Conservation (phyloP, 2,888 invertebrate genomes). For the Eupithecia abbreviata region DNA sequence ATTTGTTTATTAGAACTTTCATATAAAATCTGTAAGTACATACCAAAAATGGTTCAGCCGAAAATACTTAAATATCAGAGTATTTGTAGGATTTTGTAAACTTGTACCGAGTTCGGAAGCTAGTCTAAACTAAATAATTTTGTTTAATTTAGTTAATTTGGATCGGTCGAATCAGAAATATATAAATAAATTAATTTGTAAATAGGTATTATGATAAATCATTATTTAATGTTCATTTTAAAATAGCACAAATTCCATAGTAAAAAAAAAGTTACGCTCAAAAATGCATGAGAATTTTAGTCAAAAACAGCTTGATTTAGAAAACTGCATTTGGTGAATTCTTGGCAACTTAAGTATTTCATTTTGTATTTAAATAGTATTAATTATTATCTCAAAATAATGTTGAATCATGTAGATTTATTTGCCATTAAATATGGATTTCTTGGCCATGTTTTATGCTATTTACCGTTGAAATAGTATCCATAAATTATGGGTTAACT, state of each 20-base stretch:
- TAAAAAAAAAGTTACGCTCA: not conserved
- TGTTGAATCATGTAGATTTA: not conserved
- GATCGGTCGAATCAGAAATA: not conserved
- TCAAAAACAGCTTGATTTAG: not conserved
- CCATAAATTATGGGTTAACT: not conserved
- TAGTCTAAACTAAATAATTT: not conserved
- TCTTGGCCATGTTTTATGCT: not conserved
- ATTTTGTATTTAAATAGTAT: slow-evolving; percentile 6
- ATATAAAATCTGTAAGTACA: slow-evolving; percentile 1
- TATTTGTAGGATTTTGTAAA: slow-evolving; percentile 1
- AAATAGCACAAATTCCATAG: not conserved
- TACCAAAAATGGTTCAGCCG: not conserved
- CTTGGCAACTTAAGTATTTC: slow-evolving; percentile 3
- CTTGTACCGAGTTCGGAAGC: not conserved
- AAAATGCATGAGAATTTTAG: not conserved
- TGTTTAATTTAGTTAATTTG: not conserved
- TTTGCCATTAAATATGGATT: not conserved
- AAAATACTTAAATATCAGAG: not conserved
- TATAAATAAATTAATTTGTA: not conserved
- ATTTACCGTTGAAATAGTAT: not conserved
- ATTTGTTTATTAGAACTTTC: not conserved
- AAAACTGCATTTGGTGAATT: not conserved
- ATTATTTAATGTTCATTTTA: not conserved
- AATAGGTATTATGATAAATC: not conserved
- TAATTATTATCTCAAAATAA: not conserved